phyloP scores from a whole-genome alignment of 2,888 invertebrate genomes.

The Panopea generosa region DNA sequence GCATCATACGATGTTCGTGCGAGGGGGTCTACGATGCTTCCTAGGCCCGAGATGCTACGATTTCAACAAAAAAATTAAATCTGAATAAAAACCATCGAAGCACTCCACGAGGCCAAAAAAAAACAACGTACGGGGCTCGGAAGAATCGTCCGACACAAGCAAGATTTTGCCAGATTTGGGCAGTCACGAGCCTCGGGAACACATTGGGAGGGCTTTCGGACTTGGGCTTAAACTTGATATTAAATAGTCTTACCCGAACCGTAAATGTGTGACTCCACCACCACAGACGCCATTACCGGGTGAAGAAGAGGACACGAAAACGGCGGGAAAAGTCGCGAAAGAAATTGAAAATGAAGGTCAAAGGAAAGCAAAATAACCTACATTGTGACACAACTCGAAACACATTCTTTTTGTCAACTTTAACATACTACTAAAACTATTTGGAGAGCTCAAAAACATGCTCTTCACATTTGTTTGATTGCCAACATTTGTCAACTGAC shows the following conservation, averaged over 20 bases:
- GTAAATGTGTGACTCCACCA: conserved; percentile 45
- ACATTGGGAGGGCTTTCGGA: too few species aligned
- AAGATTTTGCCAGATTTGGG: too few species aligned
- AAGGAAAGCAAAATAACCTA: conserved; percentile 51
- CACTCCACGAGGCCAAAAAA: too few species aligned
- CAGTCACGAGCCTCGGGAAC: too few species aligned
- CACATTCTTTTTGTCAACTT: conserved; percentile 50
- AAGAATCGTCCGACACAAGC: too few species aligned
- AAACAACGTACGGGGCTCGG: too few species aligned
- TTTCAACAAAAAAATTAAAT: too few species aligned
- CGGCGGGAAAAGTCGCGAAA: conserved; percentile 50
- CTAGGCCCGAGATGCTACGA: too few species aligned
- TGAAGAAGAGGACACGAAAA: conserved; percentile 49
- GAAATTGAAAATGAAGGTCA: conserved; percentile 57
- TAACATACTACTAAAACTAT: conserved; percentile 50
- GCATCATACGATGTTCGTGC: too few species aligned
- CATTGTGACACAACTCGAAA: conserved; percentile 56
- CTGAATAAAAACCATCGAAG: too few species aligned
- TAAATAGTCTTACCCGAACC: conserved; percentile 56
- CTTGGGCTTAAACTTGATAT: conserved; percentile 57
- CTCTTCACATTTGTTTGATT: conserved; percentile 24
- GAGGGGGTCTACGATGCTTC: too few species aligned
- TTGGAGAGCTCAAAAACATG: conserved; percentile 55
- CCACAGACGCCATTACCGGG: conserved; percentile 47
- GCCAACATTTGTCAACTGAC: conserved; percentile 52